Evolutionary conservation across 2,797 vertebrate genomes (phyloP), one percentile per base, ranked within the genome.

Genomic region (Syngnathus acus): DNA sequence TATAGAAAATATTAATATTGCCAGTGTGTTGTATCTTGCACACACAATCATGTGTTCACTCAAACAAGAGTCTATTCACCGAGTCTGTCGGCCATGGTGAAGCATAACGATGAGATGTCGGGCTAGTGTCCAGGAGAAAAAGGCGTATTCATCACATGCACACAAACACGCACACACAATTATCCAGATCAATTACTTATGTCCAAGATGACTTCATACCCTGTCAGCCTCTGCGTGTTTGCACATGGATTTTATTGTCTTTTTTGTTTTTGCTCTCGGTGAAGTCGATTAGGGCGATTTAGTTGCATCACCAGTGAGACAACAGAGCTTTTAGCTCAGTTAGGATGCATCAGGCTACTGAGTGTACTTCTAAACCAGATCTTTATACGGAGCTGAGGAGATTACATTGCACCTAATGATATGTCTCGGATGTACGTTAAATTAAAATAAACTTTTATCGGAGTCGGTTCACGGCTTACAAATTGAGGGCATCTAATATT

Each of bases 51-150:
- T 62, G 43, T 26, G 62, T 64, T 66, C 51, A 72, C 65, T 62
- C 65, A 62, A 67, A 78, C 60, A 59, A 59, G 69, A 80, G 78
- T 81, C 75, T 75, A 76, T 86, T 86, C 77, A 79, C 68, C 74
- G 65, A 64, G 66, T 59, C 40, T 53, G 62, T 67, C 37, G 3
- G 69, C 72, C 75, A 77, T 80, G 77, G 72, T 65, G 77, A 64
- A 75, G 82, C 82, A 85, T 84, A 80, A 72, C 84, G 87, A 89
- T 87, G 85, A 90, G 88, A 84, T 79, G 73, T 72, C 62, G 54
- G 70, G 63, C 71, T 66, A 61, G 70, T 51, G 65, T 42, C 69
- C 71, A 76, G 75, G 81, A 79, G 77, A 84, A 82, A 81, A 4
- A 72, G 67, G 67, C 67, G 81, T 82, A 88, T 89, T 89, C 81